These are phyloP conservation scores for Scophthalmus maximus DNA, from an alignment of 2,113 vertebrate species.

Conservation along the genomic window DNA sequence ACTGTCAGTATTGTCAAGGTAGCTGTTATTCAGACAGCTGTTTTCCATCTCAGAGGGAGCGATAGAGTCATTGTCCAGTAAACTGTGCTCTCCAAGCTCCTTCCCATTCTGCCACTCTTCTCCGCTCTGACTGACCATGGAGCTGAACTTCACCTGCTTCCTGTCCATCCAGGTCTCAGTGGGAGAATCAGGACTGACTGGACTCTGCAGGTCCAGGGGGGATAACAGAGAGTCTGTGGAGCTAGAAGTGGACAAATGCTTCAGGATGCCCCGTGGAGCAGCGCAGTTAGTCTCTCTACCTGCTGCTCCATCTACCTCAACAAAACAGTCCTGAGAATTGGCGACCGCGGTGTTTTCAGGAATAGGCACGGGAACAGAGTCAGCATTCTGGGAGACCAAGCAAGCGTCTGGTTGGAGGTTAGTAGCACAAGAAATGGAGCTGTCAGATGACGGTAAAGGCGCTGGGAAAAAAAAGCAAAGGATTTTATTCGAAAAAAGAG, in stretches of 20 bases:
- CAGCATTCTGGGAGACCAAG: constrained; percentile 15
- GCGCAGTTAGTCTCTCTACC: constrained; percentile 47
- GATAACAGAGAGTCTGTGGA: constrained; percentile 85
- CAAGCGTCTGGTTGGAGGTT: constrained; percentile 56
- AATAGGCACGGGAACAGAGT: constrained; percentile 70
- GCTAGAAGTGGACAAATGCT: constrained; percentile 82
- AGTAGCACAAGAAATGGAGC: constrained; percentile 49
- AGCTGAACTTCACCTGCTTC: constrained; percentile 88
- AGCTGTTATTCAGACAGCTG: not conserved
- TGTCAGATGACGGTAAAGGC: constrained; percentile 66
- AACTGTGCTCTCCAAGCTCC: constrained; percentile 78
- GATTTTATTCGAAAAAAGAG: not conserved
- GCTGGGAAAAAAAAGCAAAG: constrained; percentile 77
- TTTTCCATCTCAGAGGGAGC: constrained; percentile 19
- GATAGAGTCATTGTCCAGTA: constrained; percentile 75
- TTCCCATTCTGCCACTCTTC: constrained; percentile 45
- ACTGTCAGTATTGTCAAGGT: not conserved
- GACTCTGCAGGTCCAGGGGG: constrained; percentile 47
- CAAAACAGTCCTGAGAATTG: constrained; percentile 51
- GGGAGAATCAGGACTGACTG: constrained; percentile 28
- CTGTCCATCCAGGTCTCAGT: constrained; percentile 77
- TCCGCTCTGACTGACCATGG: constrained; percentile 53
- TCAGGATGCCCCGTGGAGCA: constrained; percentile 82
- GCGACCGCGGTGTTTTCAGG: constrained; percentile 80
- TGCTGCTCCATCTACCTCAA: constrained; percentile 48